Conservation (phyloP, 2,888 invertebrate species). For the Sisyra nigra region DNA sequence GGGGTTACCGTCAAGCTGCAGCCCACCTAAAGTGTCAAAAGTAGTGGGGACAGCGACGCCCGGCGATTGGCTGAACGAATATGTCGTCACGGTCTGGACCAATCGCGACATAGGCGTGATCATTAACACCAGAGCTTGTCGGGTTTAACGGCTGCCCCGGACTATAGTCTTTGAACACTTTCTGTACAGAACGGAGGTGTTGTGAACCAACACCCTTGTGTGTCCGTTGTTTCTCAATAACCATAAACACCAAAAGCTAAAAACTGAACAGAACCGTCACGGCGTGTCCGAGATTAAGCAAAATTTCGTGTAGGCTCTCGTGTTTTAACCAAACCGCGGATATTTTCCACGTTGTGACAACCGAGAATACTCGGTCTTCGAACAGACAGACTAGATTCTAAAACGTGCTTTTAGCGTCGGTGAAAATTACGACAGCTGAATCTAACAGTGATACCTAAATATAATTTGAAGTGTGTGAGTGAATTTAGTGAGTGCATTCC, state of each 20-base stretch:
- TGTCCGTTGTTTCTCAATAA: constrained; percentile 1
- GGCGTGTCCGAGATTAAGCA: not conserved
- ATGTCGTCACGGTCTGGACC: constrained; percentile 24
- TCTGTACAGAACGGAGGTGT: constrained; percentile 27
- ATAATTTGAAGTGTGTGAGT: no score
- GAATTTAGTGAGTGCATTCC: no score
- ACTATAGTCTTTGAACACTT: constrained; percentile 27
- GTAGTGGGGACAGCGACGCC: constrained; percentile 28
- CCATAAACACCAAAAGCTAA: constrained; percentile 2
- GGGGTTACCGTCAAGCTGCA: constrained; percentile 27
- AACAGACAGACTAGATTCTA: no score
- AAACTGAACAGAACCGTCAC: constrained; percentile 1
- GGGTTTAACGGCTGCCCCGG: constrained; percentile 19
- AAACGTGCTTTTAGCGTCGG: no score
- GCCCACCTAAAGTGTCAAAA: constrained; percentile 29
- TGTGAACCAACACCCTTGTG: constrained; percentile 12
- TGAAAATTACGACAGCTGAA: no score
- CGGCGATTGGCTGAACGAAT: constrained; percentile 24
- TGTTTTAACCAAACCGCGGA: no score
- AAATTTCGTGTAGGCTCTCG: no score
- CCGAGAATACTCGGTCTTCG: no score
- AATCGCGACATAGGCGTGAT: constrained; percentile 25
- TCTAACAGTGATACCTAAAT: no score
- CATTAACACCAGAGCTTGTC: constrained; percentile 30
- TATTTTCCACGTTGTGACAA: no score